Evolutionary conservation across 2,888 invertebrate species (phyloP), one percentile per base, ranked within the genome.

Genomic region (Eupeodes luniger): DNA sequence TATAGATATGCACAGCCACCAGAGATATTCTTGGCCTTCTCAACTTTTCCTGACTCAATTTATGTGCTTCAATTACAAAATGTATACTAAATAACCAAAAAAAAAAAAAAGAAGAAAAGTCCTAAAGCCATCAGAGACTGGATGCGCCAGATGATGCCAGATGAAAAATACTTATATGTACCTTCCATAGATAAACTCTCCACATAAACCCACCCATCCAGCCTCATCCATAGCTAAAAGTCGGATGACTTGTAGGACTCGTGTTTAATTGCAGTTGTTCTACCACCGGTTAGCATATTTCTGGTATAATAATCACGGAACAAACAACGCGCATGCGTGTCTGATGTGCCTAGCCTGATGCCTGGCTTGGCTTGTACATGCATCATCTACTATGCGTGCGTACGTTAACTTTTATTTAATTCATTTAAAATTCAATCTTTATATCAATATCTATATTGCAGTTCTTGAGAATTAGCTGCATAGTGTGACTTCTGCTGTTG

Each of bases 231-330:
- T 27, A 27, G 27, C 27, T 27, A 27, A 27, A 40, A 61, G 47
- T 62, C 61, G 62, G 36, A 51, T 75, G 62, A 62, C 59, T 72
- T 72, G 72, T 59, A 72, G 72, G 75, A 75, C 62, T 82, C 83
- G 70, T 87, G 83, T 87, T 87, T 83, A 80, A 80, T 79, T 87
- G 64, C 79, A 76, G 83, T 87, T 87, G 86, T 87, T 87, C 83
- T 76, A 83, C 83, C 80, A 83, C 83, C 80, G 83, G 86, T 83
- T 87, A 83, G 86, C 76, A 83, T 76, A 76, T 80, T 83, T 83
- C 72, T 76, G 19, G 11, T 47, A 47, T 55, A 57, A 79, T 87
- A 87, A 87, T 87, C 86, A 66, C 53, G 82, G 70, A 82, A 57
- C 61, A 47, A 57, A 47, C 44, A 67, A n/a, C 40, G 44, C 66